These are phyloP conservation scores for Clusia tigrina DNA, from an alignment of 2,888 invertebrate genomes.

Conservation along the genomic window DNA sequence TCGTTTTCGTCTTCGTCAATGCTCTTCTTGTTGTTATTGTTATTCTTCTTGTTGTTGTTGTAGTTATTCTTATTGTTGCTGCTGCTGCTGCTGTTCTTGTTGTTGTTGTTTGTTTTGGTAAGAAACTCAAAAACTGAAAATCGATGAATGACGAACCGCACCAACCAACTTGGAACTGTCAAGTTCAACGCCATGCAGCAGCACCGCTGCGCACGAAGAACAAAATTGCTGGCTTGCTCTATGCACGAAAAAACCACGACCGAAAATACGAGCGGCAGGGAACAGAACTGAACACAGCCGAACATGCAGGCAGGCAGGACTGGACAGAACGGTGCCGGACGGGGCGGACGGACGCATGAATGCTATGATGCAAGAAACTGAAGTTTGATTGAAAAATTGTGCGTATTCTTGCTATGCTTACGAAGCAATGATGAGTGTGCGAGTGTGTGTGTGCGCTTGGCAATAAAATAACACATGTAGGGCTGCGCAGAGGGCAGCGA, in stretches of 20 bases:
- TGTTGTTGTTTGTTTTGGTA: background rate
- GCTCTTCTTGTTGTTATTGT: too few species aligned
- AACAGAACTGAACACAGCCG: too few species aligned
- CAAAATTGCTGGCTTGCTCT: too few species aligned
- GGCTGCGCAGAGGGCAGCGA: too few species aligned
- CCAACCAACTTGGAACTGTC: constrained; percentile 6
- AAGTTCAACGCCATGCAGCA: constrained; percentile 10
- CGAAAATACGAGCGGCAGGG: too few species aligned
- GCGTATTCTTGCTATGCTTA: background rate
- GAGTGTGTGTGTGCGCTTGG: background rate
- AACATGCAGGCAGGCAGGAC: too few species aligned
- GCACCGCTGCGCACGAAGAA: too few species aligned
- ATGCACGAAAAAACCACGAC: too few species aligned
- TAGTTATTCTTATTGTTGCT: background rate
- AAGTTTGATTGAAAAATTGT: background rate
- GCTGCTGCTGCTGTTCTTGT: background rate
- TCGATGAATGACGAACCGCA: background rate
- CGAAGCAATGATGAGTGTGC: too few species aligned
- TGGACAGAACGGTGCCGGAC: too few species aligned
- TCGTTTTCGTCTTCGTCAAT: background rate
- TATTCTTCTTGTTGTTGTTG: too few species aligned
- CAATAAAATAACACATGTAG: background rate
- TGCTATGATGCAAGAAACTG: background rate
- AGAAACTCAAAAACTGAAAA: background rate
- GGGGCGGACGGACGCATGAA: too few species aligned